These are phyloP conservation scores for Leptopterna dolabrata DNA, from an alignment of 2,888 invertebrate species.

Conservation along the genomic window DNA sequence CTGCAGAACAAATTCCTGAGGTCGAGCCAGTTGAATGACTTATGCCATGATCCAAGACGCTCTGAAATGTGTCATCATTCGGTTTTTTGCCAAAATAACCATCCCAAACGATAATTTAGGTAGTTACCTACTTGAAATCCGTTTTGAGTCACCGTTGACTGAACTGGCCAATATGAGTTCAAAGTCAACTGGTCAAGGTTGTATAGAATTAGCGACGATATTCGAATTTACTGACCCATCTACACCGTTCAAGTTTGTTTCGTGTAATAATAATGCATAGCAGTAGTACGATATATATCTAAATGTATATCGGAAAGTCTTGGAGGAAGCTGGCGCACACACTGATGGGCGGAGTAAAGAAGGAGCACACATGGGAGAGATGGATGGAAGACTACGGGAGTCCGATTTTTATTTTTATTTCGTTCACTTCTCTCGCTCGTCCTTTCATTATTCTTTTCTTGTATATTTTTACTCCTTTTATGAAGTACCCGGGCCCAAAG, in stretches of 20 bases:
- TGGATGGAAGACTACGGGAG: neutral
- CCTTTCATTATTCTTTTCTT: neutral
- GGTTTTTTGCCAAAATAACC: too few species aligned
- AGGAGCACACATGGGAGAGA: neutral
- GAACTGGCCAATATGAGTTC: too few species aligned
- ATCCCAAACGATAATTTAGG: too few species aligned
- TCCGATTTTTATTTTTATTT: neutral
- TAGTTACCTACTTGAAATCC: too few species aligned
- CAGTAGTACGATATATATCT: too few species aligned
- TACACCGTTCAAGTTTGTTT: neutral
- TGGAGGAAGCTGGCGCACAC: neutral
- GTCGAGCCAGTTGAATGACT: too few species aligned
- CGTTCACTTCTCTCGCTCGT: neutral
- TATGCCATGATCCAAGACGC: too few species aligned
- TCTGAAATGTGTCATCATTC: too few species aligned
- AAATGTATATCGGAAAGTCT: neutral
- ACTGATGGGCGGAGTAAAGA: neutral
- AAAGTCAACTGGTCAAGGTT: too few species aligned
- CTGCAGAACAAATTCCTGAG: too few species aligned
- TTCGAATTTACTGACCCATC: neutral
- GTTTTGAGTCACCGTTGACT: too few species aligned
- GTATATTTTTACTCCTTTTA: conserved; percentile 7
- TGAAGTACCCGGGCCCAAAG: neutral
- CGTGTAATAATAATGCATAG: neutral
- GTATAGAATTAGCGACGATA: too few species aligned